These are phyloP conservation scores for Ctenodactylus gundi DNA, from an alignment of 2,113 vertebrate species.

Conservation along the genomic window DNA sequence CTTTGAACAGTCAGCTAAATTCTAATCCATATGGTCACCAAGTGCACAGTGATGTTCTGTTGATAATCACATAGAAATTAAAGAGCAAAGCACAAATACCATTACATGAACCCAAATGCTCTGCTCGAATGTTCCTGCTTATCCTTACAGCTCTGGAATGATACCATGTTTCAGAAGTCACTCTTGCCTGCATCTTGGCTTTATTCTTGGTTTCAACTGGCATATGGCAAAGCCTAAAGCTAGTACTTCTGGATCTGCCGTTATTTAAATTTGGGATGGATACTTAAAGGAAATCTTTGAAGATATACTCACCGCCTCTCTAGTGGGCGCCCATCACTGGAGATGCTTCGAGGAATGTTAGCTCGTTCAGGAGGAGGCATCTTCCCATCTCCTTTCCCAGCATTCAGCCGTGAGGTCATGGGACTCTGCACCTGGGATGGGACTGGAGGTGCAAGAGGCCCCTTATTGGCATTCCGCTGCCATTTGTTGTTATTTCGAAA, in stretches of 20 bases:
- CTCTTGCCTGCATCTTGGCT: not conserved
- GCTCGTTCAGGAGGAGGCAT: conserved; percentile 88
- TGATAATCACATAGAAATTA: not conserved
- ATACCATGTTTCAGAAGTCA: not conserved
- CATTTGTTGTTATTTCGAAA: conserved; percentile 95
- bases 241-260: not conserved
- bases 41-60: not conserved
- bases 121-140: not conserved
- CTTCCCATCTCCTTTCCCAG: conserved; percentile 88
- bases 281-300: not conserved
- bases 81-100: not conserved
- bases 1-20: not conserved
- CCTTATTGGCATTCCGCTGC: conserved; percentile 91
- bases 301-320: conserved; percentile 88
- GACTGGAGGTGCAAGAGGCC: conserved; percentile 91
- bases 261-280: not conserved
- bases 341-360: conserved; percentile 94
- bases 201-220: not conserved
- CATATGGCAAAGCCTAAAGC: not conserved
- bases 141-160: not conserved
- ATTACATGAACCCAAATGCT: rapidly evolving
- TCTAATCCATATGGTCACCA: not conserved
- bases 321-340: conserved; percentile 92
- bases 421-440: conserved; percentile 90
- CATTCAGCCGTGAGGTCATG: conserved; percentile 80